A percentile compares a stretch with the other conserved stretches of the same genome.
Conservation (phyloP, 2,113 vertebrate species). For the Hypocryptadius cinnamomeus region DNA sequence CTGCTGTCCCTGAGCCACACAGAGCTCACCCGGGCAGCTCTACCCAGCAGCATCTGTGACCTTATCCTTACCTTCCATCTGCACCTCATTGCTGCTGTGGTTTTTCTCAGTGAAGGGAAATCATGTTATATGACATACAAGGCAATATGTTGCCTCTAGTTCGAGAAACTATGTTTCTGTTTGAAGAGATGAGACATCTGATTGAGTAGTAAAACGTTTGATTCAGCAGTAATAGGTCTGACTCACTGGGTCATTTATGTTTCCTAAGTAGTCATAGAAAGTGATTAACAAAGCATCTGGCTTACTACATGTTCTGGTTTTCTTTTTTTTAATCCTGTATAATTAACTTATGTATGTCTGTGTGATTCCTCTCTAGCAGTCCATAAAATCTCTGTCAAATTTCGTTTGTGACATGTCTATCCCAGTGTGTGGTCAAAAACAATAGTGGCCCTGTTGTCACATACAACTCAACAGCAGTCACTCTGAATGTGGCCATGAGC, state of each 20-base stretch:
- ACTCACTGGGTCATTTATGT: background rate
- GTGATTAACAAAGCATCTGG: background rate
- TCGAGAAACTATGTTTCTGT: background rate
- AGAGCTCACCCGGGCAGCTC: background rate
- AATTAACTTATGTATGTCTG: background rate
- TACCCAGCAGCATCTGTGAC: background rate
- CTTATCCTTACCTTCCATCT: background rate
- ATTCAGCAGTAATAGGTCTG: background rate
- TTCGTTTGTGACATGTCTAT: background rate
- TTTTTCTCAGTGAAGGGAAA: background rate
- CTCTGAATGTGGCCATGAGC: background rate
- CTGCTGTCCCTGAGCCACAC: background rate
- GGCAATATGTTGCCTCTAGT: background rate
- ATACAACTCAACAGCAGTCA: background rate
- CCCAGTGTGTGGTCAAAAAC: background rate
- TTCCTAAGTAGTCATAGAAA: background rate
- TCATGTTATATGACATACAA: background rate
- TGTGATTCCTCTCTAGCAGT: background rate
- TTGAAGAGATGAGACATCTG: background rate
- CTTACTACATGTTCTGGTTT: background rate
- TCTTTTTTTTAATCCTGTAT: background rate
- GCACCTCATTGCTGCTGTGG: background rate
- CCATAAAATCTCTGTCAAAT: background rate
- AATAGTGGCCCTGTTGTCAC: background rate
- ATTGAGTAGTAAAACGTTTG: background rate